These are phyloP conservation scores for Phoenicopterus ruber DNA, from an alignment of 2,113 vertebrate genomes.

Conservation along the genomic window DNA sequence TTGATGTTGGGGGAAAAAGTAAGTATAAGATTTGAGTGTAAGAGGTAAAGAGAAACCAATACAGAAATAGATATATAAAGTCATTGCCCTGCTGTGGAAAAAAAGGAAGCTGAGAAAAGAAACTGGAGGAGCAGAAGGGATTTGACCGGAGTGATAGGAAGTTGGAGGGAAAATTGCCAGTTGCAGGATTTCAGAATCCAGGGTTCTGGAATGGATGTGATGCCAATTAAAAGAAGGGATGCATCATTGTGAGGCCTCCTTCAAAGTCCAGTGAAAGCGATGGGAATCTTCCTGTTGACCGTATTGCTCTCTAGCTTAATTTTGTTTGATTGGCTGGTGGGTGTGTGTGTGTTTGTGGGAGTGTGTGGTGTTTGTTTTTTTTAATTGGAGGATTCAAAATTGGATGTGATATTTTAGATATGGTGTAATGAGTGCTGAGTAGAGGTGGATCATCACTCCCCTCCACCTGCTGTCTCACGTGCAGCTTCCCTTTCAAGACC, in stretches of 20 bases:
- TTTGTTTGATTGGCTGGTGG: neutral
- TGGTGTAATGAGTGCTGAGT: neutral
- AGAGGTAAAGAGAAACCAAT: neutral
- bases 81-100: neutral
- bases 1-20: neutral
- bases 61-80: neutral
- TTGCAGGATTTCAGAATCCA: neutral
- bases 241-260: neutral
- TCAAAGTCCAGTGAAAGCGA: neutral
- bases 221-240: neutral
- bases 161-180: neutral
- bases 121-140: neutral
- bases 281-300: neutral
- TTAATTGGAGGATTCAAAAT: neutral
- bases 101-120: neutral
- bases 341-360: neutral
- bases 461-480: fast-evolving
- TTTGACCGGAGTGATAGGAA: neutral
- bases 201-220: neutral
- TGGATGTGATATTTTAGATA: fast-evolving
- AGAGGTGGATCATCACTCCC: neutral
- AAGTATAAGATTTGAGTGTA: neutral
- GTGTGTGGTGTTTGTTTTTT: neutral
- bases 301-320: neutral
- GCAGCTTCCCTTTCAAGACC: neutral